Conservation (phyloP, 2,888 invertebrate species). For the Mimas tiliae region DNA sequence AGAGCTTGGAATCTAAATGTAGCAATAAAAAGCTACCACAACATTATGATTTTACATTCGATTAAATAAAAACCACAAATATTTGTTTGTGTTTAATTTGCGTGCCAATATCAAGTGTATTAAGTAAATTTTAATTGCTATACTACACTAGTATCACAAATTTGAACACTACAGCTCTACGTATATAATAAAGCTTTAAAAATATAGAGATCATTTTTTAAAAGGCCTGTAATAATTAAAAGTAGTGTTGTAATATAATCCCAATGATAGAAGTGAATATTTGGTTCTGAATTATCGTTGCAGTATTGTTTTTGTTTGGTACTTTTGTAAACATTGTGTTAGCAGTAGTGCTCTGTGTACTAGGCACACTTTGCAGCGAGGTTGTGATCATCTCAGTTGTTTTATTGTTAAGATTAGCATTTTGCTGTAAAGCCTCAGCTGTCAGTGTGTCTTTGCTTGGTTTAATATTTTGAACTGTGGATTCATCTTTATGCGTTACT, state of each 20-base stretch:
- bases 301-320: conserved; percentile 44
- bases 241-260: conserved; percentile 31
- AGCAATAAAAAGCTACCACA: conserved; percentile 61
- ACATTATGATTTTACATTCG: conserved; percentile 76
- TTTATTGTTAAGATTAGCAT: conserved; percentile 53
- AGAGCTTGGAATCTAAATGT: conserved; percentile 69
- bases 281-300: conserved; percentile 29
- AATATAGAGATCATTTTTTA: conserved; percentile 41
- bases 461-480: conserved; percentile 31
- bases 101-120: conserved; percentile 42
- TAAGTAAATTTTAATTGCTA: conserved; percentile 43
- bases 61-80: conserved; percentile 47
- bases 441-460: conserved; percentile 56
- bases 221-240: conserved; percentile 34
- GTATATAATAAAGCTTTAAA: conserved; percentile 2
- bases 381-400: conserved; percentile 45
- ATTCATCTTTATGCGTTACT: not conserved
- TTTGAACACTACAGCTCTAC: conserved; percentile 44
- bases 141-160: conserved; percentile 63
- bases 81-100: conserved; percentile 47
- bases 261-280: conserved; percentile 27
- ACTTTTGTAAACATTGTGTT: conserved; percentile 34
- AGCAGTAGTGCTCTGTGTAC: conserved; percentile 25
- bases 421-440: conserved; percentile 66
- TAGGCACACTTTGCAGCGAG: conserved; percentile 36